These are phyloP conservation scores for Pyralis farinalis DNA, from an alignment of 2,888 invertebrate species.

Conservation along the genomic window DNA sequence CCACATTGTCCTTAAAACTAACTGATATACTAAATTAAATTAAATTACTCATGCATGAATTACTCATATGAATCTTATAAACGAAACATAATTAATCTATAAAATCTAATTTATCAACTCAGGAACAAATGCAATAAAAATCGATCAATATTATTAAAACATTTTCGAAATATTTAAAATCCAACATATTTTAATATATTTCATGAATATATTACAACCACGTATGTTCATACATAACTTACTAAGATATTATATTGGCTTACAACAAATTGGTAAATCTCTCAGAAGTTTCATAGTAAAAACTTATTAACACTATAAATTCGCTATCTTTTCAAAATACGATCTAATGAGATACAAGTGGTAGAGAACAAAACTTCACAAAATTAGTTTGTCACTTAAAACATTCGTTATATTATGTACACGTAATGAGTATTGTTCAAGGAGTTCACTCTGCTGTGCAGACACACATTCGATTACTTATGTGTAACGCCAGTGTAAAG, in stretches of 20 bases:
- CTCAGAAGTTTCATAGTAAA: constrained; percentile 63
- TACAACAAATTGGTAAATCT: constrained; percentile 76
- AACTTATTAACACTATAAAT: constrained; percentile 72
- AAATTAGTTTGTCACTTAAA: constrained; percentile 46
- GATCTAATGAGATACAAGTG: constrained; percentile 80
- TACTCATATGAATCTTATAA: constrained; percentile 61
- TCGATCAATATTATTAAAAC: constrained; percentile 69
- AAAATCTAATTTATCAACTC: constrained; percentile 78
- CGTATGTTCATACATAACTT: constrained; percentile 63
- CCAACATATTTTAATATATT: constrained; percentile 69
- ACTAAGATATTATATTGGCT: constrained; percentile 70
- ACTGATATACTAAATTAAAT: constrained; percentile 48
- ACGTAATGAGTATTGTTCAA: constrained; percentile 74
- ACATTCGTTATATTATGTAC: constrained; percentile 60
- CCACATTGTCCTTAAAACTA: constrained; percentile 56
- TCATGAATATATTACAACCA: constrained; percentile 76
- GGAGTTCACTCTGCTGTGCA: constrained; percentile 47
- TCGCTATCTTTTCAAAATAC: constrained; percentile 77
- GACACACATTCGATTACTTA: constrained; percentile 22
- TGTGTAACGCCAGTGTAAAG: no score
- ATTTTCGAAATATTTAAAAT: constrained; percentile 63
- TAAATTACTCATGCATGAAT: constrained; percentile 67
- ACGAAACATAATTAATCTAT: constrained; percentile 61
- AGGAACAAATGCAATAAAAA: constrained; percentile 81
- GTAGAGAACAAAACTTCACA: constrained; percentile 70